phyloP scores from a whole-genome alignment of 1,140 invertebrate genomes.

The Aplysia californica region DNA sequence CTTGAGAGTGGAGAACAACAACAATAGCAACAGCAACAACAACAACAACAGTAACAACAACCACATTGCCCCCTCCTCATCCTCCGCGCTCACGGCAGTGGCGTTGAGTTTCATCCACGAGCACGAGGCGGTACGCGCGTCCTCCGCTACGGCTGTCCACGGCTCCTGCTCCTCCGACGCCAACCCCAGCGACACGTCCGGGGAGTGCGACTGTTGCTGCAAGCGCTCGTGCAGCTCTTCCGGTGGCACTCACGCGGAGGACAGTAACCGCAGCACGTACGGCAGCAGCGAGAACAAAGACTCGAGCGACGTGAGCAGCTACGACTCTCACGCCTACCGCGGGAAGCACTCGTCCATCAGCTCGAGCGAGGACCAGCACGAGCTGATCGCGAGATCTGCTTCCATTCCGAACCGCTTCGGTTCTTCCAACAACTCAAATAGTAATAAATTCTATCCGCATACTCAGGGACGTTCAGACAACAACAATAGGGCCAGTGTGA shows the following conservation, averaged over 20 bases:
- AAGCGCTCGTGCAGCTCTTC: conserved; percentile 13
- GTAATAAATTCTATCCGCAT: no score
- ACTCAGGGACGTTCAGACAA: background rate
- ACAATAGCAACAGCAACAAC: no score
- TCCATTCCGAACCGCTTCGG: background rate
- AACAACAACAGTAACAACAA: no score
- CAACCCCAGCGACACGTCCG: conserved; percentile 44
- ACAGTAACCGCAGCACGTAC: conserved; percentile 59
- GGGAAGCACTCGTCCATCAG: conserved; percentile 26
- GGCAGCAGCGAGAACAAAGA: conserved; percentile 56
- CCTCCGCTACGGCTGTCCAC: conserved; percentile 33
- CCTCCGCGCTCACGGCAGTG: no score
- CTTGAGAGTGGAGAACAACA: no score
- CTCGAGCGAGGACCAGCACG: conserved; percentile 10
- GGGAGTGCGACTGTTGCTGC: conserved; percentile 43
- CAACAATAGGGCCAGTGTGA: background rate
- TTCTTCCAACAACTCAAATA: background rate
- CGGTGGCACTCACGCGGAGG: conserved; percentile 31
- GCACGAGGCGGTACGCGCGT: conserved; percentile 15
- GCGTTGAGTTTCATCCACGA: no score
- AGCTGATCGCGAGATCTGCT: background rate
- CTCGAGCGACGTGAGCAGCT: conserved; percentile 57
- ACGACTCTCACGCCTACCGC: conserved; percentile 54
- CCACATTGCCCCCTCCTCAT: no score
- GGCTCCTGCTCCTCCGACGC: conserved; percentile 46